Conservation (phyloP, 2,888 invertebrate species). For the Seira musarum region DNA sequence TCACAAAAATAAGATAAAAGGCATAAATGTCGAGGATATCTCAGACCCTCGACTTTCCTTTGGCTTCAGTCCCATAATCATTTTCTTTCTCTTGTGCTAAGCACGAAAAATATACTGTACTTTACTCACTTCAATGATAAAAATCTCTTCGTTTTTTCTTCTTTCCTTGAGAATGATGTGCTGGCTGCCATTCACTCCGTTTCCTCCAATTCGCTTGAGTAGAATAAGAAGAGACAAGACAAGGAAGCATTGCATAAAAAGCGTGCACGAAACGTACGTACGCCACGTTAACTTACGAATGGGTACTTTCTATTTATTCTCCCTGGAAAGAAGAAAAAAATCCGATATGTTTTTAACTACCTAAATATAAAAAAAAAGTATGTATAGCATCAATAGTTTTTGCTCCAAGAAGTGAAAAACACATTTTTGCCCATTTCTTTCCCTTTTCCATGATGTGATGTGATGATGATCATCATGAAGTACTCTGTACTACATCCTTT, state of each 20-base stretch:
- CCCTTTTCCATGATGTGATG: neutral
- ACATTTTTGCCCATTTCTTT: constrained; percentile 17
- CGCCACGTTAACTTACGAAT: neutral
- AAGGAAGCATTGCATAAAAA: neutral
- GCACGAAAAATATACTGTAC: neutral
- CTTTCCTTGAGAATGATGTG: neutral
- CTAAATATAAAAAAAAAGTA: neutral
- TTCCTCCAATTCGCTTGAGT: constrained; percentile 41
- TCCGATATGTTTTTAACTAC: neutral
- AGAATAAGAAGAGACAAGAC: neutral
- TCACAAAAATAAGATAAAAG: too few relatives aligned
- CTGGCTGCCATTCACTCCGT: neutral
- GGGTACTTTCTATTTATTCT: neutral
- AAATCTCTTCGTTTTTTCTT: neutral
- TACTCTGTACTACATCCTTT: neutral
- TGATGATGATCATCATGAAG: neutral
- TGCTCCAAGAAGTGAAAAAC: constrained; percentile 8
- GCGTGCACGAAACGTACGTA: neutral
- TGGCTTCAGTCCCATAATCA: neutral
- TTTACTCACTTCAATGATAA: neutral
- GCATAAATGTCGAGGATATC: too few relatives aligned
- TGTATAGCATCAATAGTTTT: neutral
- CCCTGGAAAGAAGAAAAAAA: neutral
- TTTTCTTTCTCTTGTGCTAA: neutral
- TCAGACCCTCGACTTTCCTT: neutral